These are phyloP conservation scores for Endotricha flammealis DNA, from an alignment of 2,888 invertebrate genomes.

Conservation along the genomic window DNA sequence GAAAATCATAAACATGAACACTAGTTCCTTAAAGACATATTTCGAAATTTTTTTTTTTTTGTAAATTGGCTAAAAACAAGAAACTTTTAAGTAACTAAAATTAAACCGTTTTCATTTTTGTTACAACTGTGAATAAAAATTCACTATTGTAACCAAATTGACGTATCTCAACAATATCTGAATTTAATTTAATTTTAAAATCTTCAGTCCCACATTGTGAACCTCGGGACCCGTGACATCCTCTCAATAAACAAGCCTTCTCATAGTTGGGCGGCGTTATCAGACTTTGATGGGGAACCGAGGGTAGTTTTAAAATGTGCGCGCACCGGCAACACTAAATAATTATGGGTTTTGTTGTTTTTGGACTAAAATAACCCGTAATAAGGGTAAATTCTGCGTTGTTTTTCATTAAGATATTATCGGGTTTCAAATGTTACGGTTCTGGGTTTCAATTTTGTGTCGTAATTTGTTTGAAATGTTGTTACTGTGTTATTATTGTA, in stretches of 20 bases:
- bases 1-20: too few species aligned
- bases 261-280: conserved; percentile 60
- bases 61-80: too few species aligned
- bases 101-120: too few species aligned
- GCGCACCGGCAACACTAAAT: conserved; percentile 48
- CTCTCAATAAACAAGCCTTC: conserved; percentile 67
- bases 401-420: conserved; percentile 7
- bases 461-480: neutral
- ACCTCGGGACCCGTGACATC: conserved; percentile 42
- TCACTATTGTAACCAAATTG: too few species aligned
- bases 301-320: conserved; percentile 61
- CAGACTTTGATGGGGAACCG: conserved; percentile 53
- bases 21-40: too few species aligned
- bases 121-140: too few species aligned
- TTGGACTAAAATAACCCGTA: conserved; percentile 9
- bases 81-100: too few species aligned
- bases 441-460: conserved; percentile 1
- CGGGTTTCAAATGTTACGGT: neutral
- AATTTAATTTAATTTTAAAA: too few species aligned
- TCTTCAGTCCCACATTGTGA: conserved; percentile 36
- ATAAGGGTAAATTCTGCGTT: conserved; percentile 5
- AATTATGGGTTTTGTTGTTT: conserved; percentile 44
- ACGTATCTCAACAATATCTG: neutral
- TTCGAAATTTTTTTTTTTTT: too few species aligned
- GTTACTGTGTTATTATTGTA: too few species aligned